These are phyloP conservation scores for Volucella bombylans DNA, from an alignment of 2,888 invertebrate genomes.

Conservation along the genomic window DNA sequence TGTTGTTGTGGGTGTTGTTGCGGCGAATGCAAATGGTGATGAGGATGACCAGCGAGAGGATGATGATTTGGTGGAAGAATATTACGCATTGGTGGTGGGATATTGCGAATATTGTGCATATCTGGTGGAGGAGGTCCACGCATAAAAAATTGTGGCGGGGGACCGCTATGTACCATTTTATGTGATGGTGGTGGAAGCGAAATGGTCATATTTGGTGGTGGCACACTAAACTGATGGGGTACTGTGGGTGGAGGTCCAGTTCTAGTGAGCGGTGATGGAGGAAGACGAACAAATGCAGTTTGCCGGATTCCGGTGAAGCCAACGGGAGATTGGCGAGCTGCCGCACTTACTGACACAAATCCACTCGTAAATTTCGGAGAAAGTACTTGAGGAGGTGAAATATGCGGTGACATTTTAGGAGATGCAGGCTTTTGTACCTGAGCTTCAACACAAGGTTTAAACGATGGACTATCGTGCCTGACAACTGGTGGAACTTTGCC, in stretches of 20 bases:
- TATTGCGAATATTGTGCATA: constrained; percentile 59
- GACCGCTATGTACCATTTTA: constrained; percentile 53
- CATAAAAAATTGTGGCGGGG: constrained; percentile 67
- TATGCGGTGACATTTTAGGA: constrained; percentile 71
- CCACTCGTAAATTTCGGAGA: constrained; percentile 72
- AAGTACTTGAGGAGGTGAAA: constrained; percentile 55
- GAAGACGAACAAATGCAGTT: constrained; percentile 76
- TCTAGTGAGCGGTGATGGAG: constrained; percentile 77
- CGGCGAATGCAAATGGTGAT: constrained; percentile 46
- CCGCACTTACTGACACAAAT: constrained; percentile 33
- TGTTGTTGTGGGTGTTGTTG: constrained; percentile 39
- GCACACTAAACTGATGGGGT: constrained; percentile 76
- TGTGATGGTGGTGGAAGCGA: constrained; percentile 37
- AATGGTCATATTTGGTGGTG: constrained; percentile 73
- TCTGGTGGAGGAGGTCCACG: constrained; percentile 55
- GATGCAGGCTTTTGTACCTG: constrained; percentile 71
- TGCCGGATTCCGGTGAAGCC: constrained; percentile 75
- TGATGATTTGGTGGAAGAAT: constrained; percentile 49
- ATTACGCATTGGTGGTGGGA: constrained; percentile 62
- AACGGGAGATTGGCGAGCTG: constrained; percentile 70
- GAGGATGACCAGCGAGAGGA: constrained; percentile 35
- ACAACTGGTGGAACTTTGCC: constrained; percentile 35
- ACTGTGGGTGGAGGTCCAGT: constrained; percentile 69
- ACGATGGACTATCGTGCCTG: constrained; percentile 59
- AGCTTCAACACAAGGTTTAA: constrained; percentile 57